A percentile compares a stretch with the other conserved stretches of the same genome.
phyloP scores from a whole-genome alignment of 2,113 vertebrate species.

The Tursiops truncatus region DNA sequence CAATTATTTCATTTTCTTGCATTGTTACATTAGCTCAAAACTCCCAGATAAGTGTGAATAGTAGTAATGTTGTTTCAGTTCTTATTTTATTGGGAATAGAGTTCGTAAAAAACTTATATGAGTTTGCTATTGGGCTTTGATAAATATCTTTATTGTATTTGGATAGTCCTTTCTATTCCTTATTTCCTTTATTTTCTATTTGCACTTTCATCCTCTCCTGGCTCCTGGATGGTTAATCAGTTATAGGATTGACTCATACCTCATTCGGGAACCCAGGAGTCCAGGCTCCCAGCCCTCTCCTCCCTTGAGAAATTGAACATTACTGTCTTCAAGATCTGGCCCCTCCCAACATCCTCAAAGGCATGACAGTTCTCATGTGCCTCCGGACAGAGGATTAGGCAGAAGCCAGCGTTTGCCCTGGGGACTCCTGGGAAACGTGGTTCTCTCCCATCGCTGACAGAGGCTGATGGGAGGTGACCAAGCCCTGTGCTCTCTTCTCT shows the following conservation, averaged over 20 bases:
- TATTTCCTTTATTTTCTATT: constrained; percentile 19
- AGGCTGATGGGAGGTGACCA: neutral
- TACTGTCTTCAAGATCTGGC: neutral
- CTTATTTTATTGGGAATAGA: neutral
- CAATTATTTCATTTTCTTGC: neutral
- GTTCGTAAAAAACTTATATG: neutral
- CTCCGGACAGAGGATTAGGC: neutral
- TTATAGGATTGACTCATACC: neutral
- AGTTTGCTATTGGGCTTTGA: neutral
- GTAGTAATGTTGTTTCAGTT: neutral
- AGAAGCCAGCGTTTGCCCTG: neutral
- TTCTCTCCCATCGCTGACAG: neutral
- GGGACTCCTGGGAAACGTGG: neutral
- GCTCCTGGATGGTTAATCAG: neutral
- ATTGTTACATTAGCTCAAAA: neutral
- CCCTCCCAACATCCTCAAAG: neutral
- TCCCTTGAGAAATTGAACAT: neutral
- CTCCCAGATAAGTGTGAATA: neutral
- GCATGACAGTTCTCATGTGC: neutral
- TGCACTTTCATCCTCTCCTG: neutral
- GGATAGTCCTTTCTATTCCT: neutral
- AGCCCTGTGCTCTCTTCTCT: neutral
- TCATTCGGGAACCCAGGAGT: neutral
- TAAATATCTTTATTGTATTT: neutral
- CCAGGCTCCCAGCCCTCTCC: neutral